Percentiles rank a stretch among this genome's conserved stretches.
These are phyloP conservation scores for Felis catus DNA, from an alignment of 2,113 vertebrate species.

Conservation along the genomic window F.catus_Fca126_mat1.0 CM031415.1:130714001-130714500, in stretches of 20 bases:
- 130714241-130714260: not conserved
- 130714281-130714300: not conserved
- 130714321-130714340: not conserved
- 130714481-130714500: not conserved
- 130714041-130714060: too few relatives aligned
- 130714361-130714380: not conserved
- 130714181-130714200: not conserved
- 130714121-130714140: slow-evolving; percentile 4
- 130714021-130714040: too few relatives aligned
- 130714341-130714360: not conserved
- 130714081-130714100: not conserved
- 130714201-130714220: not conserved
- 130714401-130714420: not conserved
- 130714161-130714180: not conserved
- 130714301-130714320: not conserved
- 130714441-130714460: not conserved
- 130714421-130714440: not conserved
- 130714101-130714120: not conserved
- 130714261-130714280: not conserved
- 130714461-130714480: not conserved
- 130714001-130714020: too few relatives aligned
- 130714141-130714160: not conserved
- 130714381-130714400: not conserved
- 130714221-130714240: not conserved
- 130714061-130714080: not conserved